phyloP scores from a whole-genome alignment of 2,113 vertebrate species.

The Panthera leo region DNA sequence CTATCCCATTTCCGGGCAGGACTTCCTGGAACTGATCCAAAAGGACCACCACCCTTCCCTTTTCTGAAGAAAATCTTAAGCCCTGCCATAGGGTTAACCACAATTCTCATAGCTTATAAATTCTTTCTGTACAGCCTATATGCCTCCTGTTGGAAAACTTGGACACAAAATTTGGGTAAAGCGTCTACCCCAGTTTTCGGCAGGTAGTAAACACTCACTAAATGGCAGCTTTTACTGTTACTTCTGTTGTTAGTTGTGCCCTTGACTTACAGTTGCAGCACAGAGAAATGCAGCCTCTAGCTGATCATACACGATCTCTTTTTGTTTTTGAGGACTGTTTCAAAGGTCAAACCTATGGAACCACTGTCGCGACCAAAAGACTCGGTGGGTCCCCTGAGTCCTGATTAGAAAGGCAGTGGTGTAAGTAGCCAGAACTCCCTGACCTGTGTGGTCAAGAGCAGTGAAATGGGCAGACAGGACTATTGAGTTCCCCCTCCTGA shows the following conservation, averaged over 20 bases:
- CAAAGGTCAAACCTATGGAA: not conserved
- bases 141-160: not conserved
- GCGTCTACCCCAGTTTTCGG: not conserved
- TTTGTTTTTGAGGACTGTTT: slow-evolving; percentile 29
- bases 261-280: not conserved
- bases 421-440: not conserved
- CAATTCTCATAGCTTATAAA: not conserved
- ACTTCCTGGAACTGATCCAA: not conserved
- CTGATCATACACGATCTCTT: not conserved
- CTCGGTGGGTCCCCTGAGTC: not conserved
- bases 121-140: not conserved
- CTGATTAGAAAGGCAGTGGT: not conserved
- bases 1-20: not conserved
- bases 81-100: not conserved
- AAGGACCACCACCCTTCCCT: not conserved
- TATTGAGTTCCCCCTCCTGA: not conserved
- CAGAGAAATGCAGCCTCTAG: not conserved
- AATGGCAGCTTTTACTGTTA: not conserved
- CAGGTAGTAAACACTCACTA: not conserved
- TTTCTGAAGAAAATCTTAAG: not conserved
- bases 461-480: not conserved
- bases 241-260: not conserved
- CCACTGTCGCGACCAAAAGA: not conserved
- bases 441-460: not conserved
- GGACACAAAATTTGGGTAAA: not conserved